Conservation (phyloP, 2,113 vertebrate species). For the Passer montanus region DNA sequence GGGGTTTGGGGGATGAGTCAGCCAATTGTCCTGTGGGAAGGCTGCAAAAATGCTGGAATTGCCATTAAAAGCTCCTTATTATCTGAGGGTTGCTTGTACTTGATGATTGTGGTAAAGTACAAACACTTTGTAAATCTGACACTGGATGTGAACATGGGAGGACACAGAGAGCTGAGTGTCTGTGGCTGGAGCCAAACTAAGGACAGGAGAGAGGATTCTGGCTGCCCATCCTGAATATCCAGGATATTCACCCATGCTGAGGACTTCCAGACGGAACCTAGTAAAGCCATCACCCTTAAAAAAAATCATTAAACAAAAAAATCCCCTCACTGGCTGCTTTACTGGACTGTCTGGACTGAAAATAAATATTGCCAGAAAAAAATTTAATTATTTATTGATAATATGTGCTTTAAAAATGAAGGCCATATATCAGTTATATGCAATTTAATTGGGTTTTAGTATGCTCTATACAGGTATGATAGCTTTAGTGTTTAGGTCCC, state of each 20-base stretch:
- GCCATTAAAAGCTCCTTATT: background rate
- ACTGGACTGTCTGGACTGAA: background rate
- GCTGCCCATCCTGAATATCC: background rate
- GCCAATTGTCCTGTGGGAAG: background rate
- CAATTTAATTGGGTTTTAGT: background rate
- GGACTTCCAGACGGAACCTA: background rate
- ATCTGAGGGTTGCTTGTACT: background rate
- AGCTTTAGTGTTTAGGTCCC: background rate
- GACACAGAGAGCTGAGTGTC: background rate
- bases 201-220: background rate
- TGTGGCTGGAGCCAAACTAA: background rate
- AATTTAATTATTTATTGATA: background rate
- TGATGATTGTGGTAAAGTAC: background rate
- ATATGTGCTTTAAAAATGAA: background rate
- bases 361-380: background rate
- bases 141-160: background rate
- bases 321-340: background rate
- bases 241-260: background rate
- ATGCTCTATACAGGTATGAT: background rate
- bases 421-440: fast-evolving
- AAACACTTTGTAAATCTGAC: background rate
- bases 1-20: background rate
- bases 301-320: background rate
- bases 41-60: background rate
- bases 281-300: background rate